A percentile compares a stretch with the other conserved stretches of the same genome.
Conservation (phyloP, 2,113 vertebrate genomes). For the Alaudala cheleensis region DNA sequence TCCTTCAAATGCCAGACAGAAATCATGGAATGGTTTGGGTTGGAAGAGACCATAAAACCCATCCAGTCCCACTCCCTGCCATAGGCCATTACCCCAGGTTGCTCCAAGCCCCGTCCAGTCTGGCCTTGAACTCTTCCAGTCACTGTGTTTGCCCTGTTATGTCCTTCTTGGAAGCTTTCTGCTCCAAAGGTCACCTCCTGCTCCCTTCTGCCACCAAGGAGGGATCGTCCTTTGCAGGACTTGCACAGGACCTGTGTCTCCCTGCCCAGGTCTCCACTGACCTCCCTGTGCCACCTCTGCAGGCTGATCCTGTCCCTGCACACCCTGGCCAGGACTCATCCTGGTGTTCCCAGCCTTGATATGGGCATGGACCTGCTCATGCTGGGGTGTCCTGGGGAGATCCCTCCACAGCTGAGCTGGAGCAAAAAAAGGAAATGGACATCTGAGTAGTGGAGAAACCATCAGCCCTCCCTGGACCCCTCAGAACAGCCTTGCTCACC, state of each 20-base stretch:
- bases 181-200: neutral
- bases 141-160: neutral
- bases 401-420: neutral
- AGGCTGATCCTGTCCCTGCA: neutral
- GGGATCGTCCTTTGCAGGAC: neutral
- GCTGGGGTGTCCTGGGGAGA: neutral
- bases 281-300: neutral
- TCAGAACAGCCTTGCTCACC: neutral
- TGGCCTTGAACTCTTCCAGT: neutral
- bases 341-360: neutral
- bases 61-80: neutral
- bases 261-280: neutral
- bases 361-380: neutral
- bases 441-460: neutral
- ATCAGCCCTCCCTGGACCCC: neutral
- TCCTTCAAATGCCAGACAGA: neutral
- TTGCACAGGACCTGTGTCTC: neutral
- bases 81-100: neutral
- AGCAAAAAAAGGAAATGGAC: neutral
- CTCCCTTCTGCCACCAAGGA: neutral
- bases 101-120: fast-evolving
- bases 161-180: neutral
- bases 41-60: neutral
- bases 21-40: neutral
- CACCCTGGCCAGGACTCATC: neutral